phyloP scores from a whole-genome alignment of 2,888 invertebrate genomes.

The Tinea semifulvella region DNA sequence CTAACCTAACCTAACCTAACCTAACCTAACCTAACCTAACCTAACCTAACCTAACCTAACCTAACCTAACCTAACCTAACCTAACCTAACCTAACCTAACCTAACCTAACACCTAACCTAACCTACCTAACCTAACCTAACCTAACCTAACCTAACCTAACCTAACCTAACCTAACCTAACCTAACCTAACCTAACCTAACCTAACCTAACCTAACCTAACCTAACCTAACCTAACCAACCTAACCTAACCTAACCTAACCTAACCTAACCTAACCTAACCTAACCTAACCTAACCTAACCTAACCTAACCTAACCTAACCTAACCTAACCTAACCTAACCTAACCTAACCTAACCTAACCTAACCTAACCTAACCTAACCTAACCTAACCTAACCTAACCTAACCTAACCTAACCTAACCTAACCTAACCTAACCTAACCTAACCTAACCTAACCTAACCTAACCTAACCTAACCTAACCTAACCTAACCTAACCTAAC shows the following conservation, averaged over 20 bases:
- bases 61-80: slow-evolving; percentile 21
- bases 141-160: slow-evolving; percentile 14
- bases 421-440: too few relatives aligned
- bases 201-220: slow-evolving; percentile 10
- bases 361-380: slow-evolving; percentile 14
- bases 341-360: slow-evolving; percentile 14
- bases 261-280: too few relatives aligned
- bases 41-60: slow-evolving; percentile 21
- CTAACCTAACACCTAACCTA: too few relatives aligned
- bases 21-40: slow-evolving; percentile 18
- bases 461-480: too few relatives aligned
- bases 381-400: too few relatives aligned
- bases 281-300: slow-evolving; percentile 10
- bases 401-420: too few relatives aligned
- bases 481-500: too few relatives aligned
- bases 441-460: too few relatives aligned
- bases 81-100: slow-evolving; percentile 16
- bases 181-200: slow-evolving; percentile 14
- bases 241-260: too few relatives aligned
- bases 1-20: slow-evolving; percentile 20
- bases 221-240: too few relatives aligned
- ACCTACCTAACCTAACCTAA: slow-evolving; percentile 14
- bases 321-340: slow-evolving; percentile 14
- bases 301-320: slow-evolving; percentile 14
- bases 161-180: slow-evolving; percentile 14